phyloP scores from a whole-genome alignment of 1,140 invertebrate genomes.

The Probaryconus sp. region DNA sequence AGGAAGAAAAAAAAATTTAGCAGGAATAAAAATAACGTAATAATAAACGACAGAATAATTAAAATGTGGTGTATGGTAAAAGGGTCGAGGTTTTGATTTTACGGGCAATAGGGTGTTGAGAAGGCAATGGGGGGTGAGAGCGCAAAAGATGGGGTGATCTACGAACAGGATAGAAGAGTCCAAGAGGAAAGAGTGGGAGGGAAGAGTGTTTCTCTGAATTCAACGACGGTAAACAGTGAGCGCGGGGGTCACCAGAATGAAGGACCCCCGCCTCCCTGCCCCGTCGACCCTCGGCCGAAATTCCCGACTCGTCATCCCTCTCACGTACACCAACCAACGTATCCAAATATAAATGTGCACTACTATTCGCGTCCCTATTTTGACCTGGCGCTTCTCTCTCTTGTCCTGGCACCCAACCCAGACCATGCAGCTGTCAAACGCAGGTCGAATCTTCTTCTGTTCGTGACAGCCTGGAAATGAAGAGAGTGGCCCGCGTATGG shows the following conservation, averaged over 20 bases:
- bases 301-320: constrained; percentile 41
- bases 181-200: constrained; percentile 22
- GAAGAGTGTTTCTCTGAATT: constrained; percentile 39
- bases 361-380: constrained; percentile 41
- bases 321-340: constrained; percentile 34
- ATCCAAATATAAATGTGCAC: constrained; percentile 52
- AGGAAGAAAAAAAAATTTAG: constrained; percentile 40
- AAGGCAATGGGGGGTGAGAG: constrained; percentile 42
- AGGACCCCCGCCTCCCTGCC: constrained; percentile 51
- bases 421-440: constrained; percentile 78
- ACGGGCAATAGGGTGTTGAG: constrained; percentile 57
- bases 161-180: constrained; percentile 42
- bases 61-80: constrained; percentile 69
- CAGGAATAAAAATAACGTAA: too few species aligned
- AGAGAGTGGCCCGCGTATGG: constrained; percentile 74
- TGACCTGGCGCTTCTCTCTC: constrained; percentile 55
- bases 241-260: constrained; percentile 43
- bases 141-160: constrained; percentile 41
- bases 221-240: constrained; percentile 35
- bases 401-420: constrained; percentile 66
- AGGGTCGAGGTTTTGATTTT: constrained; percentile 60
- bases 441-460: constrained; percentile 78
- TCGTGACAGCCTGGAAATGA: constrained; percentile 79
- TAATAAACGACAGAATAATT: constrained; percentile 65
- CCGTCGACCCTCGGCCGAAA: constrained; percentile 16